Base-by-base conservation (phyloP, 2,113 vertebrate species). In the Heterocephalus glaber region DNA sequence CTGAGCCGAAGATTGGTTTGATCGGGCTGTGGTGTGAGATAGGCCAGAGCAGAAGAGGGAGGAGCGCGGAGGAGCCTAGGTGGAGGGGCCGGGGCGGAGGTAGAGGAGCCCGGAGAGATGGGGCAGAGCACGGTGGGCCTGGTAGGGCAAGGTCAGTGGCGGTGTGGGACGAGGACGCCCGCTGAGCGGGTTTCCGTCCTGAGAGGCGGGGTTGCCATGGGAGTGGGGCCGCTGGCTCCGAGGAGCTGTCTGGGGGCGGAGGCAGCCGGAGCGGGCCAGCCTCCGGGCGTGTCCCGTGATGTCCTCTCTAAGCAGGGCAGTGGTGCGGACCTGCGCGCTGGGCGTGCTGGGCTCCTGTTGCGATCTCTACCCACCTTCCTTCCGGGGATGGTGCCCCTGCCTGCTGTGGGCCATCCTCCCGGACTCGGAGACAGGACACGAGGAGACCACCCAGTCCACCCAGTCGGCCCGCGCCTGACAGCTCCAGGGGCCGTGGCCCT, bases 381-480 rank as follows among this genome's bases (percentile, higher is more conserved):
- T 60, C 7, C 4, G 3, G 24, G 6, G 33, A 63, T 2, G 0
- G 2, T 52, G 3, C 30, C 41, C 22, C 28, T 8, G 11, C 0
- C 0, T 33, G 8, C 26, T 20, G 9, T 16, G 30, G 41, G 35
- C 47, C 14, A 7, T 61, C 19, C 14, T 56, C 12, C 60, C 38
- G n/a, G 81, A 28, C 8, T 4, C 52, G 38, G 22, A 26, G 33
- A 24, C 3, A 24, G 13, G 61, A 35, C 30, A 2, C 3, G 33
- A 8, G n/a, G 2, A 47, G 17, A 12, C 22, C 2, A 35, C 30
- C 2, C 0, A 0, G 0, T 33, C 4, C 1, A 0, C 61, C 7
- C 0, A 22, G 24, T 20, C 20, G 66, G 6, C 26, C 17, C 65
- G 33, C 12, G 14, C n/a, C 47, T 5, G 11, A 9, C 33, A 2